These are phyloP conservation scores for Micromesistius poutassou DNA, from an alignment of 2,797 vertebrate genomes.

Conservation along the genomic window DNA sequence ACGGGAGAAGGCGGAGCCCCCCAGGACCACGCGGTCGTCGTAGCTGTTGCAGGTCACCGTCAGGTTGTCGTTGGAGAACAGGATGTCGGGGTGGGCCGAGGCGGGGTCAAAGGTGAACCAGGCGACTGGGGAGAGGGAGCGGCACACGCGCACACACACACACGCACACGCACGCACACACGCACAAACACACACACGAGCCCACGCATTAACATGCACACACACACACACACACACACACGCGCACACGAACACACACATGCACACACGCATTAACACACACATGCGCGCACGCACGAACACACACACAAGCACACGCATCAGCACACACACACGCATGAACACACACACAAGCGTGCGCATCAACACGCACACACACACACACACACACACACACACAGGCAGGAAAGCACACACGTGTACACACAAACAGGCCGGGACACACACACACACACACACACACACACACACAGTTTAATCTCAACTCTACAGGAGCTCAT, in stretches of 20 bases:
- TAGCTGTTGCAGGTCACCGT: conserved; percentile 98
- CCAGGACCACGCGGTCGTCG: conserved; percentile 93
- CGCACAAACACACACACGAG: conserved; percentile 8
- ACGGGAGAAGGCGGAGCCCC: conserved; percentile 89
- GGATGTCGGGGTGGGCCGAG: conserved; percentile 93
- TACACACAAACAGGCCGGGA: background rate
- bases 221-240: background rate
- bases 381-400: conserved; percentile 15
- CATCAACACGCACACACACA: background rate
- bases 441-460: background rate
- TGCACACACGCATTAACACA: background rate
- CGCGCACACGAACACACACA: background rate
- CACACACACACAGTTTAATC: background rate
- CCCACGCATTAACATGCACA: conserved; percentile 14
- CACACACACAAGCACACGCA: conserved; percentile 11
- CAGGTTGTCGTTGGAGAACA: conserved; percentile 98
- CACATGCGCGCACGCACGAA: conserved; percentile 11
- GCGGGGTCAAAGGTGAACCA: conserved; percentile 94
- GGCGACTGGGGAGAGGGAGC: conserved; percentile 76
- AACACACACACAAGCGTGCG: background rate
- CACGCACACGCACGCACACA: background rate
- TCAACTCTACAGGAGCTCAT: background rate
- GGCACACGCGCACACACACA: conserved; percentile 16
- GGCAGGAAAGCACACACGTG: conserved; percentile 14
- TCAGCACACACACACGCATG: too few species aligned